phyloP scores from a whole-genome alignment of 2,113 vertebrate species.

The Thermophis baileyi region DNA sequence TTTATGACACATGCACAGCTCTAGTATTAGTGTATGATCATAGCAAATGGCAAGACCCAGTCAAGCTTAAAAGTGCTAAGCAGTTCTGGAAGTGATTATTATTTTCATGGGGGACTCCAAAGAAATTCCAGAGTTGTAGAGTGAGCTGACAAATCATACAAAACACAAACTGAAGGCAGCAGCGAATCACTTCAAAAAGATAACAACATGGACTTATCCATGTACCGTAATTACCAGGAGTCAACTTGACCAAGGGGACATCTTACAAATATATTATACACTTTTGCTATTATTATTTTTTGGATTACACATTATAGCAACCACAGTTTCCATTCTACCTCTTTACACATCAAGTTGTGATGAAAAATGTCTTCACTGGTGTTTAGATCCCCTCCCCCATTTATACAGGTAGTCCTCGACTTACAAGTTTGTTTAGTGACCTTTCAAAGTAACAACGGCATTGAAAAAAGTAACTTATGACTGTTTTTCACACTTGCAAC shows the following conservation, averaged over 20 bases:
- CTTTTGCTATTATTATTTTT: background rate
- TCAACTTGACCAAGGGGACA: background rate
- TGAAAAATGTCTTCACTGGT: background rate
- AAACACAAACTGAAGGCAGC: background rate
- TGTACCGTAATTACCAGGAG: background rate
- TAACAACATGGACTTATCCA: background rate
- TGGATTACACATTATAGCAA: background rate
- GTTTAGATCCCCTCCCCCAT: background rate
- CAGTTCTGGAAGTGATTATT: background rate
- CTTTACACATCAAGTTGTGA: background rate
- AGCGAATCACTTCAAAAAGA: background rate
- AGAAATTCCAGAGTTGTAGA: background rate
- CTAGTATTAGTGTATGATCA: background rate
- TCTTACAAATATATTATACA: background rate
- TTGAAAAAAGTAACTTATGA: no score
- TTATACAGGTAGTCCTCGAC: no score
- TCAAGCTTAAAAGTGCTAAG: background rate
- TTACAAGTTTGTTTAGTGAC: no score
- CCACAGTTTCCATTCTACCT: background rate
- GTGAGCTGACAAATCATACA: background rate
- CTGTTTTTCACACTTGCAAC: background rate
- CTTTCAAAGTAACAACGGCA: no score
- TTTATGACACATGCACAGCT: background rate
- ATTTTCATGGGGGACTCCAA: background rate
- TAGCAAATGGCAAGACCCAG: background rate